Evolutionary conservation across 2,113 vertebrate species (phyloP).

Genomic region (Etia nguti): DNA sequence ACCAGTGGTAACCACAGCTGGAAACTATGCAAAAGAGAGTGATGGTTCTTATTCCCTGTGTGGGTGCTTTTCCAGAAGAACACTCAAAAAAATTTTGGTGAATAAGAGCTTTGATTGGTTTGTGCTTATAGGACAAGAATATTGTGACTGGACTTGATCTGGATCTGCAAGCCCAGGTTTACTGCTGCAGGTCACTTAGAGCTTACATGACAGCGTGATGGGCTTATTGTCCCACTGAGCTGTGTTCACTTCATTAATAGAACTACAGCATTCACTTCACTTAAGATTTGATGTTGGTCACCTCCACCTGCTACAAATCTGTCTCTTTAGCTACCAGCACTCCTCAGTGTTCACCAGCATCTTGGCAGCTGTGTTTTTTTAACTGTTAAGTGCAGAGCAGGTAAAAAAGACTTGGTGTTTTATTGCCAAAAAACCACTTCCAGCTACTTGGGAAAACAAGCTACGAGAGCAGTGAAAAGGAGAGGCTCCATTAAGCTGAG

Average conservation of each 20-base stretch:
- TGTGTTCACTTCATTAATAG: too few relatives aligned
- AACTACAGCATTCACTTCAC: not conserved
- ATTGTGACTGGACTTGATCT: not conserved
- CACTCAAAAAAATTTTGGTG: not conserved
- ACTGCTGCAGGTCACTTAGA: not conserved
- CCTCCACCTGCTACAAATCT: not conserved
- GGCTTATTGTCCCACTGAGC: not conserved
- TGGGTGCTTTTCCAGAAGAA: not conserved
- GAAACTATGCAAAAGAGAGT: slow-evolving; percentile 32
- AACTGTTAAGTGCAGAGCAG: not conserved
- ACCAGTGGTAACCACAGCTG: slow-evolving; percentile 6
- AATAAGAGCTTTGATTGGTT: slow-evolving; percentile 2
- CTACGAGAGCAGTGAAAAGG: not conserved
- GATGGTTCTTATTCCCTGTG: not conserved
- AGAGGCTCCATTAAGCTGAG: not conserved
- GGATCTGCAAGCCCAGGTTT: not conserved
- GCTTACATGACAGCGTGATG: not conserved
- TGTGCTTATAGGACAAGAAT: not conserved
- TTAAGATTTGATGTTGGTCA: not conserved
- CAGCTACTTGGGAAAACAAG: not conserved
- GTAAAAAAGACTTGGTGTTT: not conserved
- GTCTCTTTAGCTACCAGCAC: not conserved
- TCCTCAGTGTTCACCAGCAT: not conserved
- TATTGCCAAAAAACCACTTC: not conserved
- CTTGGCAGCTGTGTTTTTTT: not conserved